Conservation (phyloP, 2,113 vertebrate species). For the Anthoscopus minutus region DNA sequence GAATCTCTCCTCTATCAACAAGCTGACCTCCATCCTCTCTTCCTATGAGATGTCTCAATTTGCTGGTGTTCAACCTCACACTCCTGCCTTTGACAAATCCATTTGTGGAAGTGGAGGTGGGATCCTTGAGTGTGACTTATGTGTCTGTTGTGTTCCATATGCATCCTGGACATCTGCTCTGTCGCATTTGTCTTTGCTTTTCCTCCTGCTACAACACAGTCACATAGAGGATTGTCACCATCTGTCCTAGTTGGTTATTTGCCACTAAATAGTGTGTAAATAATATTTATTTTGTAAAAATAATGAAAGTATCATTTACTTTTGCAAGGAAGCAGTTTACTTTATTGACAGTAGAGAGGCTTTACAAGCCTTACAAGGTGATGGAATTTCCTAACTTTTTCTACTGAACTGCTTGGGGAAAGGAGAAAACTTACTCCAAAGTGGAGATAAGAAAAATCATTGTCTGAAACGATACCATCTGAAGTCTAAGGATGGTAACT, state of each 20-base stretch:
- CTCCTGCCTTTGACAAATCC: neutral
- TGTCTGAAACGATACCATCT: constrained; percentile 32
- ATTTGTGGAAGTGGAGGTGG: neutral
- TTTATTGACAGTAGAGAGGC: neutral
- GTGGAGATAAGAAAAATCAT: constrained; percentile 35
- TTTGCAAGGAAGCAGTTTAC: neutral
- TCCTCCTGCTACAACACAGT: neutral
- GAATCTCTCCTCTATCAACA: neutral
- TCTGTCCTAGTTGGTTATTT: neutral
- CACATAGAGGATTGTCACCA: neutral
- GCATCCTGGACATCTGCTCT: neutral
- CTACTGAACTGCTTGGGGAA: neutral
- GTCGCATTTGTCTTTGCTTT: neutral
- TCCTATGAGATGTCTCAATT: neutral
- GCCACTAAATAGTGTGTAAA: neutral
- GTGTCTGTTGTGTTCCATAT: neutral
- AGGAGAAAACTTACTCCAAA: neutral
- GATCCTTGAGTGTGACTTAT: neutral
- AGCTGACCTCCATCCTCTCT: neutral
- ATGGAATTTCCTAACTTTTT: neutral
- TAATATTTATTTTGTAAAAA: neutral
- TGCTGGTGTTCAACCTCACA: neutral
- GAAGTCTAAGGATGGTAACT: neutral
- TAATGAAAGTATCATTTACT: neutral
- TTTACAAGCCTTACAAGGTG: neutral